phyloP scores from a whole-genome alignment of 1,140 invertebrate genomes.

The Philotrypesis tridentata region DNA sequence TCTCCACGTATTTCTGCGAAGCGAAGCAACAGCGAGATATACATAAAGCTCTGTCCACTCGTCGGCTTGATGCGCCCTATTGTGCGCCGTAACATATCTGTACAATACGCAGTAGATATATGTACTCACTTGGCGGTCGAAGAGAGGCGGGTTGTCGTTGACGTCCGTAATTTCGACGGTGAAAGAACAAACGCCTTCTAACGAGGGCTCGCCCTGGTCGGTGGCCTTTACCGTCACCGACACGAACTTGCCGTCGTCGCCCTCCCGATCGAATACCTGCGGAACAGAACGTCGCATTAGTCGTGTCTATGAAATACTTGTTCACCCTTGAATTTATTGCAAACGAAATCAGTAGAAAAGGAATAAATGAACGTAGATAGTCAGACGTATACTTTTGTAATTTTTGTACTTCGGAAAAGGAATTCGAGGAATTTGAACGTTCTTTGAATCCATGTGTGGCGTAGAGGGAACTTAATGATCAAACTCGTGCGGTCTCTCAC shows the following conservation, averaged over 20 bases:
- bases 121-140: conserved; percentile 89
- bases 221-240: conserved; percentile 96
- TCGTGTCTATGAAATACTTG: too few relatives aligned
- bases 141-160: conserved; percentile 94
- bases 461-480: not conserved
- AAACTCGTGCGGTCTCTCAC: not conserved
- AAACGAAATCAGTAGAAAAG: too few relatives aligned
- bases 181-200: conserved; percentile 96
- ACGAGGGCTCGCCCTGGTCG: conserved; percentile 94
- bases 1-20: conserved; percentile 93
- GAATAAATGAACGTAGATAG: too few relatives aligned
- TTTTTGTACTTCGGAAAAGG: too few relatives aligned
- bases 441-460: not conserved
- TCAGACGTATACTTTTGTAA: too few relatives aligned
- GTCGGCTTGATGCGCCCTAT: too few relatives aligned
- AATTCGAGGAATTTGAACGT: not conserved
- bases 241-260: conserved; percentile 96
- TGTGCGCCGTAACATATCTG: too few relatives aligned
- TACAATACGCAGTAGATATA: too few relatives aligned
- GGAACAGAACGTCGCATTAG: conserved; percentile 34
- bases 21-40: not conserved
- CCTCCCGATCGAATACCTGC: conserved; percentile 93
- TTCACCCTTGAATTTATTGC: too few relatives aligned
- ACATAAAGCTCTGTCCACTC: not conserved
- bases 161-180: conserved; percentile 97